Conservation (phyloP, 2,797 vertebrate species). For the Manis crassicaudata region DNA sequence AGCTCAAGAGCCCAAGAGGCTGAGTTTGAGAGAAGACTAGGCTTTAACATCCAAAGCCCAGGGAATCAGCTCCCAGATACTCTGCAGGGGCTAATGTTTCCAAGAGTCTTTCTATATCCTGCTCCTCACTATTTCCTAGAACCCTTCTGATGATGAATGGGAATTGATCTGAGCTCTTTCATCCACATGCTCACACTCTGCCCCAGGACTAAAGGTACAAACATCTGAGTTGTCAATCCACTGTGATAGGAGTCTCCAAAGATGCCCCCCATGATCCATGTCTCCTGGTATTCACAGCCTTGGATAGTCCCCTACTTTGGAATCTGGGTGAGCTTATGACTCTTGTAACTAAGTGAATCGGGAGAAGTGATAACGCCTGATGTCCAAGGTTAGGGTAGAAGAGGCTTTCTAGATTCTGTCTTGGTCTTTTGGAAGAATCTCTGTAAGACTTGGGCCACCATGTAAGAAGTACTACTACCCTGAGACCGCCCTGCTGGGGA, state of each 20-base stretch:
- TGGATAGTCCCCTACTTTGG: background rate
- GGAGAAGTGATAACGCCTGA: background rate
- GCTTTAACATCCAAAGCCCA: slow-evolving; percentile 33
- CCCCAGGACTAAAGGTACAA: background rate
- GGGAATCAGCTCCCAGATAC: background rate
- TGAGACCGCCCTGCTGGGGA: background rate
- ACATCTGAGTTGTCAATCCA: background rate
- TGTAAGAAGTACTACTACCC: background rate
- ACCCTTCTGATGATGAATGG: background rate
- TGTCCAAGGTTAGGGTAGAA: background rate
- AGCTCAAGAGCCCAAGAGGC: background rate
- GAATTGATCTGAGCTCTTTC: background rate
- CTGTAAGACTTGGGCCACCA: background rate
- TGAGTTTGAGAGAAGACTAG: slow-evolving; percentile 43
- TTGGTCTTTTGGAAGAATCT: slow-evolving; percentile 1
- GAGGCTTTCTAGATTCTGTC: background rate
- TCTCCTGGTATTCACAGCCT: background rate
- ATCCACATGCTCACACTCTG: background rate
- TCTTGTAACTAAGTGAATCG: background rate
- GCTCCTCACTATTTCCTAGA: background rate
- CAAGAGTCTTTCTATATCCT: background rate
- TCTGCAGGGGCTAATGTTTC: background rate
- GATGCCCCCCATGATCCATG: background rate
- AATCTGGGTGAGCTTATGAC: background rate
- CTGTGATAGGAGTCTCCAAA: background rate